Evolutionary conservation across 92 coral and sea anemone species (phyloP).

Genomic region (Isaurus tuberculatus): DNA sequence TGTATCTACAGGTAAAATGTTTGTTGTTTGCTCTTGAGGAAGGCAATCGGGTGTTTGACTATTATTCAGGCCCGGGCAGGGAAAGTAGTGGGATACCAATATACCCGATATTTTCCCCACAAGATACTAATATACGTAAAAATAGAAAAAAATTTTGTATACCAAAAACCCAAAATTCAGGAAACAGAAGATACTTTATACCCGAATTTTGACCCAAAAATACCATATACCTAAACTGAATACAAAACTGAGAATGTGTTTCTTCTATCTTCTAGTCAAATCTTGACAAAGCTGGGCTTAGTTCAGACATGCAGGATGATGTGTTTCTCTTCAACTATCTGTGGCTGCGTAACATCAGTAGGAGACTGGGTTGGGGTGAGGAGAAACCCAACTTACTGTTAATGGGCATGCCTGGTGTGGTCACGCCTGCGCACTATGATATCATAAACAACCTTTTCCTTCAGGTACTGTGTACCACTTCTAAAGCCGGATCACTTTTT

Average conservation of each 20-base stretch:
- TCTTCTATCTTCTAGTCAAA: conserved; percentile 19
- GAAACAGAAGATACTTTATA: no score
- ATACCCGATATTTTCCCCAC: no score
- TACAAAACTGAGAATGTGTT: no score
- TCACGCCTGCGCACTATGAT: conserved; percentile 67
- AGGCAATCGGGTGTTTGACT: no score
- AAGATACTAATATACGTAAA: no score
- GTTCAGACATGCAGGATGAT: conserved; percentile 68
- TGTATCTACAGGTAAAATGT: conserved; percentile 51
- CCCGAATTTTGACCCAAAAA: no score
- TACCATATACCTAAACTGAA: no score
- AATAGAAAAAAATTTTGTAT: no score
- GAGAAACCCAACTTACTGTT: conserved; percentile 52
- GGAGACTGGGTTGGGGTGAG: conserved; percentile 60
- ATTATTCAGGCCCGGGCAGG: no score
- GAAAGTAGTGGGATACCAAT: no score
- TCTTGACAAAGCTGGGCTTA: conserved; percentile 54
- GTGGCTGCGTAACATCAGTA: conserved; percentile 57
- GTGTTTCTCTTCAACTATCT: conserved; percentile 54
- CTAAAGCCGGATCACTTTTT: neutral
- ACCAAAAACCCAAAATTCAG: no score
- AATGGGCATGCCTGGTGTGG: conserved; percentile 62
- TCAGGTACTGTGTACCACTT: conserved; percentile 36
- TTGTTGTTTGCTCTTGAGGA: neutral
- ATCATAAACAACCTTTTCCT: conserved; percentile 58